Evolutionary conservation across 2,888 invertebrate genomes (phyloP), one percentile per base, ranked within the genome.

Genomic region (Xylophagus ater): DNA sequence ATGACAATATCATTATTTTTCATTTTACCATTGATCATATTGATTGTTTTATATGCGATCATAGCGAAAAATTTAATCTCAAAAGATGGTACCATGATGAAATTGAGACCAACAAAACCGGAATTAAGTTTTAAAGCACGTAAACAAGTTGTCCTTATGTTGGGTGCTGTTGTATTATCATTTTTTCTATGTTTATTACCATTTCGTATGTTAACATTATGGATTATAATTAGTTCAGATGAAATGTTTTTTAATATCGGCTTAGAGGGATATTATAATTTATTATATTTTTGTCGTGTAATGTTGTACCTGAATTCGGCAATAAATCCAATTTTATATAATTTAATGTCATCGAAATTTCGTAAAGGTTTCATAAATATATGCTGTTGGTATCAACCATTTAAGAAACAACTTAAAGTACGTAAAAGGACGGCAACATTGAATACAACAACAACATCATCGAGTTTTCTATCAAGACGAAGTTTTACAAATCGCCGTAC

Each of bases 301-400:
- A 84, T 90, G 82, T 68, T 86, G 37, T 90, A 89, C 55, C 69
- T 89, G 45, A 90, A 92, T 62, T 89, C 89, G 4, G 89, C 88
- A 26, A 75, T 88, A 49, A 90, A 92, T 63, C 90, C 90, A 1
- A 82, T 90, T 49, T 67, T 92, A n/a, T 92, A 92, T 59, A 90
- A 89, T 59, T 68, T 90, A 46, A 87, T 90, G 82, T 88, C 87
- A 28, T 85, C 87, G 3, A 89, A 88, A 65, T 92, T 92, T 57
- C 76, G 90, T 3, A 73, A 78, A 40, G 86, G 85, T 1, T 87
- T 87, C 53, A 69, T 78, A 40, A 73, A 72, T 53, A 70, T 84
- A 1, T 82, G 78, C 53, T 71, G 74, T 28, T 68, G 73, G 48
- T 69, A 68, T 29, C 37, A 39, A 23, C 24, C 38, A 8, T 25